phyloP scores from a whole-genome alignment of 1,140 invertebrate genomes.

The Drosophila jambulina region DNA sequence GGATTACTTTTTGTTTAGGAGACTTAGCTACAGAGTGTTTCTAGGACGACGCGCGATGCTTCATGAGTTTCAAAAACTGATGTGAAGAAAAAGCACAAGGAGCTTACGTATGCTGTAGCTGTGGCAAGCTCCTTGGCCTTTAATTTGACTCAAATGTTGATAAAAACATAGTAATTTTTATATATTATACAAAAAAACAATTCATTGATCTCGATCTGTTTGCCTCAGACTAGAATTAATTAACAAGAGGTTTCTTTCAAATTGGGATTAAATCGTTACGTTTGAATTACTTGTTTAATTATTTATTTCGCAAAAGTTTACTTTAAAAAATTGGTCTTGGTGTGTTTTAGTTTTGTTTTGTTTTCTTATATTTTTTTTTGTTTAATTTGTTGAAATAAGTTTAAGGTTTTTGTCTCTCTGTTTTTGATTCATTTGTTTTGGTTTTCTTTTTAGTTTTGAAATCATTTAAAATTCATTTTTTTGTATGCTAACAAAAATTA shows the following conservation, averaged over 20 bases:
- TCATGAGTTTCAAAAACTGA: slow-evolving; percentile 58
- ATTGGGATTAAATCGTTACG: slow-evolving; percentile 40
- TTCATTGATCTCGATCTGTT: slow-evolving; percentile 48
- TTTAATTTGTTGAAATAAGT: slow-evolving; percentile 22
- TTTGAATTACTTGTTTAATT: slow-evolving; percentile 10
- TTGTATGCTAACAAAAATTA: slow-evolving; percentile 84
- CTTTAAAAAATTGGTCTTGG: slow-evolving; percentile 18
- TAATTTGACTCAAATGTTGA: slow-evolving; percentile 77
- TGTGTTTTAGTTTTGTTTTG: slow-evolving; percentile 34
- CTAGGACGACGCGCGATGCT: slow-evolving; percentile 40
- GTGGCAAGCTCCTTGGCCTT: slow-evolving; percentile 60
- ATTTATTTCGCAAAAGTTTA: slow-evolving; percentile 18
- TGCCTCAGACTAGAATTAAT: slow-evolving; percentile 26
- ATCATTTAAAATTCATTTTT: slow-evolving; percentile 72
- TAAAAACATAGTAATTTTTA: slow-evolving; percentile 85
- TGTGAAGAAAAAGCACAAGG: slow-evolving; percentile 54
- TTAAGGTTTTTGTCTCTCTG: slow-evolving; percentile 52
- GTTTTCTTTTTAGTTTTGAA: slow-evolving; percentile 29
- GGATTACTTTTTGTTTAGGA: slow-evolving; percentile 2
- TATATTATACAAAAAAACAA: slow-evolving; percentile 84
- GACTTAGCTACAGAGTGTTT: slow-evolving; percentile 8
- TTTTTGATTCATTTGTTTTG: slow-evolving; percentile 20
- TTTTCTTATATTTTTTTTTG: slow-evolving; percentile 18
- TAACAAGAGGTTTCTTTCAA: slow-evolving; percentile 44
- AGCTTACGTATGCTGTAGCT: slow-evolving; percentile 31